Conservation (phyloP, 1,140 invertebrate species). For the Drosophila tsacasi region DNA sequence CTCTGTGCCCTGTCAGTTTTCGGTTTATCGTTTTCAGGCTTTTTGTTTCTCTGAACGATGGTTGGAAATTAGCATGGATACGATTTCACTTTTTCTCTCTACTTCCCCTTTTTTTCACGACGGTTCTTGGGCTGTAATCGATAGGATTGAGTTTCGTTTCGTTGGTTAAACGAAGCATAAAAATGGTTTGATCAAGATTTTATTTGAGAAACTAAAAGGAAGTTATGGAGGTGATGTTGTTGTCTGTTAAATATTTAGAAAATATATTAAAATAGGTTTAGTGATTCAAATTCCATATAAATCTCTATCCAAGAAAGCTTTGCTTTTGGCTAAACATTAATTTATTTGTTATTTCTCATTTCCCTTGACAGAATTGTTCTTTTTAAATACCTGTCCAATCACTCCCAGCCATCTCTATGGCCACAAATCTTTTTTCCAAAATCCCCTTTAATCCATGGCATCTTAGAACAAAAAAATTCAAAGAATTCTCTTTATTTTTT, state of each 20-base stretch:
- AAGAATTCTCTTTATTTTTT: constrained; percentile 5
- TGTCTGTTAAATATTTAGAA: background rate
- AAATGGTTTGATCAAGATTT: constrained; percentile 44
- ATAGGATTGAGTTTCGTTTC: constrained; percentile 59
- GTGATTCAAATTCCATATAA: background rate
- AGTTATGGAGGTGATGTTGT: background rate
- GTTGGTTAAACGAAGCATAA: constrained; percentile 36
- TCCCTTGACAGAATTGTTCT: background rate
- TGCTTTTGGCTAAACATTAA: background rate
- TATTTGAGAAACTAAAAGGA: background rate
- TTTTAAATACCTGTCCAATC: constrained; percentile 4
- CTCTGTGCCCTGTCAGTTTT: constrained; percentile 59
- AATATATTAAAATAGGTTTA: no score
- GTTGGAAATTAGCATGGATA: constrained; percentile 78
- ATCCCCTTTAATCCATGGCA: constrained; percentile 2
- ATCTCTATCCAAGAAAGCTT: background rate
- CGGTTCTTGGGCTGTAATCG: constrained; percentile 47
- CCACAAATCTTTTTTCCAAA: constrained; percentile 26
- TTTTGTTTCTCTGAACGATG: constrained; percentile 57
- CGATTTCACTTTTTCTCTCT: constrained; percentile 71
- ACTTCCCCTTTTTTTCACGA: constrained; percentile 7
- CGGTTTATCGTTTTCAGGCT: constrained; percentile 35
- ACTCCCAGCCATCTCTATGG: constrained; percentile 15
- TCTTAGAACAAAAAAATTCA: background rate
- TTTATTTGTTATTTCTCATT: background rate